phyloP scores from a whole-genome alignment of 2,113 vertebrate species.

The Anser cygnoides region DNA sequence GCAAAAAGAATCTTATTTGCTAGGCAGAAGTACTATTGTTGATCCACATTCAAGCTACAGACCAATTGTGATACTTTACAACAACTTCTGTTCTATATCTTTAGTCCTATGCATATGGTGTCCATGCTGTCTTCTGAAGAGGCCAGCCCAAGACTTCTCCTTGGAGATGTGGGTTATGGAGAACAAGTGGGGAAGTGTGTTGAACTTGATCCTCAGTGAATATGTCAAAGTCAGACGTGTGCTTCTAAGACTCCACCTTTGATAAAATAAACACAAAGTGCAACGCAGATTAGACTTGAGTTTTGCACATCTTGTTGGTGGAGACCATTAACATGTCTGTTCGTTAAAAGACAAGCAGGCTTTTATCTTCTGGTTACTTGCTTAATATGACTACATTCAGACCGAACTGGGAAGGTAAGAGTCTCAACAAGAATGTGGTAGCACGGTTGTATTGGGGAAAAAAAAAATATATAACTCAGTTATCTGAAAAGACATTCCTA shows the following conservation, averaged over 20 bases:
- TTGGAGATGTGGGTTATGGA: background rate
- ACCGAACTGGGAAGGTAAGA: background rate
- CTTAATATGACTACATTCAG: background rate
- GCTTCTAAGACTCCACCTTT: background rate
- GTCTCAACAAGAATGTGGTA: background rate
- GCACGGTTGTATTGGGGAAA: background rate
- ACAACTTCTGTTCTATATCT: background rate
- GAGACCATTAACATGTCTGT: background rate
- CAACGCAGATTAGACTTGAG: background rate
- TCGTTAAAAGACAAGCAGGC: background rate
- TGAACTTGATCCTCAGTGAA: background rate
- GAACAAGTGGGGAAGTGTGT: background rate
- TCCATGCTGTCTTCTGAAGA: background rate
- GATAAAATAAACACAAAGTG: background rate
- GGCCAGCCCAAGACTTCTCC: background rate
- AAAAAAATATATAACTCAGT: background rate
- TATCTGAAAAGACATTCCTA: background rate
- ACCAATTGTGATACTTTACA: background rate
- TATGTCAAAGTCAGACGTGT: background rate
- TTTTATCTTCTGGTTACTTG: background rate
- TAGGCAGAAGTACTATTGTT: background rate
- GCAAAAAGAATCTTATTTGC: background rate
- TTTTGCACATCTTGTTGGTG: background rate
- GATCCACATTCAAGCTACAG: background rate
- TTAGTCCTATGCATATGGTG: background rate